These are phyloP conservation scores for Spondyliosoma cantharus DNA, from an alignment of 2,797 vertebrate species.

Conservation along the genomic window DNA sequence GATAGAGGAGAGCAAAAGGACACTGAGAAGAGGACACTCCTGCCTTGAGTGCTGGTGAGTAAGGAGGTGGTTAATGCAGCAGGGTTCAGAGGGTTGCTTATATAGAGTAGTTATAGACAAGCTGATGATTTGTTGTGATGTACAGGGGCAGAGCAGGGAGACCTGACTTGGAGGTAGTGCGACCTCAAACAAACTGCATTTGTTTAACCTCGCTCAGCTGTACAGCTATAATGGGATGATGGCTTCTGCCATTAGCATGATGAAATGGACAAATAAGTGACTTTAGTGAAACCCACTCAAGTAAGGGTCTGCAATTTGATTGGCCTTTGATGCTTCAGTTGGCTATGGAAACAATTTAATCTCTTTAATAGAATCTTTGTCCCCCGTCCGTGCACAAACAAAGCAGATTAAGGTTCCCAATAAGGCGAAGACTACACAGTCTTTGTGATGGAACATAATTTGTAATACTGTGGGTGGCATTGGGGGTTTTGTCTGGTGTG, in stretches of 20 bases:
- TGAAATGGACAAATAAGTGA: constrained; percentile 89
- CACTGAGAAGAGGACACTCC: constrained; percentile 14
- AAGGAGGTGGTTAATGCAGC: constrained; percentile 67
- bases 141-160: constrained; percentile 55
- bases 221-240: constrained; percentile 81
- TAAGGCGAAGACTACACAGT: constrained; percentile 65
- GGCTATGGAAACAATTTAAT: constrained; percentile 86
- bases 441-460: constrained; percentile 69
- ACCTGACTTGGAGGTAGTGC: constrained; percentile 70
- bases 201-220: constrained; percentile 82
- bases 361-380: constrained; percentile 82
- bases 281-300: constrained; percentile 79
- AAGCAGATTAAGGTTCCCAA: constrained; percentile 78
- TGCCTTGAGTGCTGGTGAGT: constrained; percentile 36
- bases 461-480: constrained; percentile 61
- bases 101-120: constrained; percentile 74
- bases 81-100: constrained; percentile 71
- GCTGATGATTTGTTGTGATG: constrained; percentile 80
- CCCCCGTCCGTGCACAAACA: constrained; percentile 71
- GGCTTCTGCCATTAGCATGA: constrained; percentile 84
- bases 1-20: constrained; percentile 31
- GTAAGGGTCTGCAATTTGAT: constrained; percentile 83
- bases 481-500: constrained; percentile 29
- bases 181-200: constrained; percentile 82
- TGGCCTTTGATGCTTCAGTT: constrained; percentile 84